These are phyloP conservation scores for Ictidomys tridecemlineatus DNA, from an alignment of 2,113 vertebrate genomes.

Conservation along the genomic window DNA sequence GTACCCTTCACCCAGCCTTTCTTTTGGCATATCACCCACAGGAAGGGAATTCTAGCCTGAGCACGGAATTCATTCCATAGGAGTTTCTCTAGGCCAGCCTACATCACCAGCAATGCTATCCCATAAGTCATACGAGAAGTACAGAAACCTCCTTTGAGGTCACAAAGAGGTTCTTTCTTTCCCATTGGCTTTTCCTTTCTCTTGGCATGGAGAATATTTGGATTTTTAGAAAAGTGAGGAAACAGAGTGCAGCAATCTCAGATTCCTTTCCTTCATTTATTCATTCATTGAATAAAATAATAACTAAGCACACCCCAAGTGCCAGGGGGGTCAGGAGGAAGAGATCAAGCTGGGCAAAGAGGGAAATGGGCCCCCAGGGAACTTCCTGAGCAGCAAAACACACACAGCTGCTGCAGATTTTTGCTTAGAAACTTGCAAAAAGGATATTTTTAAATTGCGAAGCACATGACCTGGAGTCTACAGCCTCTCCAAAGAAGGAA, in stretches of 20 bases:
- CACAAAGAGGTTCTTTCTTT: background rate
- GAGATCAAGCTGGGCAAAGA: too few species aligned
- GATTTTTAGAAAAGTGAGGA: background rate
- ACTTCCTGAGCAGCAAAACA: too few species aligned
- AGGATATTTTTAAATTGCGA: too few species aligned
- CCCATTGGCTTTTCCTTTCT: background rate
- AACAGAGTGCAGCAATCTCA: background rate
- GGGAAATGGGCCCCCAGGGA: too few species aligned
- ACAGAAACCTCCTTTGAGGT: background rate
- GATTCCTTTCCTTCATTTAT: conserved; percentile 37
- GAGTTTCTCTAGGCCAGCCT: background rate
- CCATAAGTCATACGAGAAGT: background rate
- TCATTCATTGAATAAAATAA: background rate
- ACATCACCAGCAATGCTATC: background rate
- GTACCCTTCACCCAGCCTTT: background rate
- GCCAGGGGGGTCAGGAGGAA: too few species aligned
- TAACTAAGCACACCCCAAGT: fast-evolving
- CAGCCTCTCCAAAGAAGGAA: too few species aligned
- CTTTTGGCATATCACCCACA: background rate
- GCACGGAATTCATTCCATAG: background rate
- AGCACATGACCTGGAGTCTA: too few species aligned
- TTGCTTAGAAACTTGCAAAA: too few species aligned
- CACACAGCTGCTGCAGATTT: too few species aligned
- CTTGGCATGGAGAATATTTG: too few species aligned
- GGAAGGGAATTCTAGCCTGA: background rate